Evolutionary conservation across 2,797 vertebrate genomes (phyloP).

Genomic region (Neosilurus hyrtlii): DNA sequence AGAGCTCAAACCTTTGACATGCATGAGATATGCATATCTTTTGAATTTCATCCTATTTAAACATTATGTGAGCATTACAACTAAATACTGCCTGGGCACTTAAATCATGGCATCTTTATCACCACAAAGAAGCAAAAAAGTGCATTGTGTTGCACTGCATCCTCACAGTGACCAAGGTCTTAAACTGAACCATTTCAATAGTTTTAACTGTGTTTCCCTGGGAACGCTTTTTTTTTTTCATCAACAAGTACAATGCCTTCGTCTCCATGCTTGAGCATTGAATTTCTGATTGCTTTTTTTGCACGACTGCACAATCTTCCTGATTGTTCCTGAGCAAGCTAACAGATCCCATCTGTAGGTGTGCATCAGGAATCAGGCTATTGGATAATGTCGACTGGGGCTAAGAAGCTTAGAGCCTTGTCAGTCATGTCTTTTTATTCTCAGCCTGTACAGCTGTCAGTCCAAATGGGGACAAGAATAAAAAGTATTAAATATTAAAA

Average conservation of each 20-base stretch:
- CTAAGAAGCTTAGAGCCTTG: constrained; percentile 19
- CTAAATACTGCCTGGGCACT: not conserved
- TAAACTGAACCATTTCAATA: constrained; percentile 51
- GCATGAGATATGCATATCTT: not conserved
- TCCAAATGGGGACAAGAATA: not conserved
- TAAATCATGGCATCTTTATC: constrained; percentile 36
- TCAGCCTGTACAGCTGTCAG: not conserved
- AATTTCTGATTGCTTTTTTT: constrained; percentile 58
- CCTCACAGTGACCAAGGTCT: constrained; percentile 54
- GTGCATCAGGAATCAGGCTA: constrained; percentile 1
- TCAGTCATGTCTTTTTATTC: not conserved
- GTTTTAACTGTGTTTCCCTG: constrained; percentile 62
- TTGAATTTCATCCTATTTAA: not conserved
- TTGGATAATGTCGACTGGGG: constrained; percentile 7
- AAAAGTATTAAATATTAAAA: not conserved
- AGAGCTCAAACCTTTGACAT: not conserved
- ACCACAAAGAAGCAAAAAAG: constrained; percentile 31
- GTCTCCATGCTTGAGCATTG: constrained; percentile 33
- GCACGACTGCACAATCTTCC: constrained; percentile 42
- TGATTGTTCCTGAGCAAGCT: constrained; percentile 26
- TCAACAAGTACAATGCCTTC: constrained; percentile 50
- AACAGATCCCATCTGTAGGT: constrained; percentile 26
- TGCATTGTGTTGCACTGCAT: constrained; percentile 46
- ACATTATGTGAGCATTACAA: constrained; percentile 15
- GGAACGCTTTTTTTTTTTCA: constrained; percentile 56